phyloP scores from a whole-genome alignment of 1,140 invertebrate genomes.

The Aradophagus sp. region DNA sequence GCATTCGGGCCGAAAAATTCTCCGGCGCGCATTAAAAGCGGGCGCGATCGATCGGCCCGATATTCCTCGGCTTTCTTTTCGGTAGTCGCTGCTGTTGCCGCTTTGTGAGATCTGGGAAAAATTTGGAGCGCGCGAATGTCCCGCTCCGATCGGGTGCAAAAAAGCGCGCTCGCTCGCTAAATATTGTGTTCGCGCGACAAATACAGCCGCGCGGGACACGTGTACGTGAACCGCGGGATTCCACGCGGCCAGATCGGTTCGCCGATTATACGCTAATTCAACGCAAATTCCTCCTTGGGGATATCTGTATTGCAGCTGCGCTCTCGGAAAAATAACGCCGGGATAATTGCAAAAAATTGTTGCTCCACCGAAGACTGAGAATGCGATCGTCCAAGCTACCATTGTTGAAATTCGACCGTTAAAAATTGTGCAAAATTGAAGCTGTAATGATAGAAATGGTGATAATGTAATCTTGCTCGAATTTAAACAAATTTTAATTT shows the following conservation, averaged over 20 bases:
- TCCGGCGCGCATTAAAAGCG: slow-evolving; percentile 44
- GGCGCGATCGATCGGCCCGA: slow-evolving; percentile 42
- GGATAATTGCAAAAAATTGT: not conserved
- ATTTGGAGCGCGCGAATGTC: slow-evolving; percentile 57
- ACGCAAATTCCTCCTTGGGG: slow-evolving; percentile 72
- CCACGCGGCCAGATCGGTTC: slow-evolving; percentile 68
- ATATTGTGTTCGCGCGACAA: slow-evolving; percentile 62
- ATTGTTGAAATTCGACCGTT: too few species aligned
- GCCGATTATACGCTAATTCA: slow-evolving; percentile 75
- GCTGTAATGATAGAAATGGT: too few species aligned
- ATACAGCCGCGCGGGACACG: slow-evolving; percentile 72
- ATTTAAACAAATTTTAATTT: too few species aligned
- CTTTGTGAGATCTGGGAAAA: slow-evolving; percentile 57
- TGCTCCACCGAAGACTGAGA: too few species aligned
- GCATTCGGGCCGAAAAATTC: slow-evolving; percentile 47
- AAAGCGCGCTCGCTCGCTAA: slow-evolving; percentile 54
- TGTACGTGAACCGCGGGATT: slow-evolving; percentile 73
- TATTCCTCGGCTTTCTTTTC: slow-evolving; percentile 45
- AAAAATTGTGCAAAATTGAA: too few species aligned
- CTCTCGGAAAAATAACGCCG: slow-evolving; percentile 1
- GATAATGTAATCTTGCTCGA: too few species aligned
- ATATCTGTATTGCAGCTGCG: slow-evolving; percentile 70
- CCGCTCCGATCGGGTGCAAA: slow-evolving; percentile 32
- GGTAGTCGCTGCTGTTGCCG: slow-evolving; percentile 30
- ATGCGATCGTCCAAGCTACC: too few species aligned